Evolutionary conservation across 1,140 invertebrate species (phyloP), one percentile per base, ranked within the genome.

Genomic region (Protaetia brevitarsis): DNA sequence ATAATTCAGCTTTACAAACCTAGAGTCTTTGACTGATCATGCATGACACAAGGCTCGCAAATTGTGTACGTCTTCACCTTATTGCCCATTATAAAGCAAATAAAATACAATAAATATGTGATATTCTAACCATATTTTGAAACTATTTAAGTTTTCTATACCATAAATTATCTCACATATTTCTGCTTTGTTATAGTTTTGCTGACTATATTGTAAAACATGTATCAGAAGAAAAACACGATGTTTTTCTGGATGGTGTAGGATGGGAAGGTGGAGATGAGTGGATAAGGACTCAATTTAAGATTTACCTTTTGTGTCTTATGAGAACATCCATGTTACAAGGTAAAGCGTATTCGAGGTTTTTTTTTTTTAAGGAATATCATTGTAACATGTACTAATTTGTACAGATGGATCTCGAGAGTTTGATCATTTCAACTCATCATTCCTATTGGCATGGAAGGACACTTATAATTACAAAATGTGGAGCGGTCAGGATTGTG

Each of bases 211-310:
- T 99, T 27, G 88, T 97, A 3, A 88, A 93, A 64, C 90, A 94
- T 77, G 95, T 95, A 0, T 83, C 88, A 13, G 85, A 89, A 64
- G 88, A 91, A 10, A 87, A 88, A 69, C 87, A 92, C 72, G 91
- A 94, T 79, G 86, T 87, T 28, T 90, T 88, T 74, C 73, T 91
- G 56, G 89, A 92, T 74, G 89, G 89, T 0, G 89, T 92, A 56
- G 89, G 87, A 29, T 95, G 91, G 90, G 92, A 95, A 81, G 95
- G 95, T 13, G 92, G 93, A 26, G 94, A 97, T 76, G 91, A 96
- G 72, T 99, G 97, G 97, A 90, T 99, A 36, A 82, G 97, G 69
- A 88, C 94, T 34, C 96, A 99, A 78, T 98, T 99, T 80, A 88
- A 90, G 70, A 87, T 91, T 56, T 99, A 99, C 78, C 84, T 98